Evolutionary conservation across 2,888 invertebrate species (phyloP).

Genomic region (Drosophila meridionalis): DNA sequence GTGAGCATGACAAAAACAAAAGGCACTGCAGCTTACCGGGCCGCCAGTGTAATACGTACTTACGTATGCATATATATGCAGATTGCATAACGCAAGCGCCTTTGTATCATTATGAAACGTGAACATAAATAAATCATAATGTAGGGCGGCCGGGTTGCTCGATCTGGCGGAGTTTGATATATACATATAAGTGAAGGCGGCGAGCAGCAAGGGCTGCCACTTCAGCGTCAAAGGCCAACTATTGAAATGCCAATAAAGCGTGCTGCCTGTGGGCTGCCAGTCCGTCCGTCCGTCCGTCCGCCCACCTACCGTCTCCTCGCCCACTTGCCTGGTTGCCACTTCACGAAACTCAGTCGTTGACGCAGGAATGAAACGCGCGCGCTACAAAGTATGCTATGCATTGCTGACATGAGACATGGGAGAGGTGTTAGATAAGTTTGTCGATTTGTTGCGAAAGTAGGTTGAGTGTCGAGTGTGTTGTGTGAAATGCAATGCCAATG

Average conservation of each 20-base stretch:
- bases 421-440: constrained; percentile 8
- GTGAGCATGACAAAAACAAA: constrained; percentile 58
- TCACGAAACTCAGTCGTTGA: constrained; percentile 37
- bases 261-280: constrained; percentile 44
- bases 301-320: background rate
- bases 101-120: constrained; percentile 76
- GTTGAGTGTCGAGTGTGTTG: background rate
- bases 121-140: constrained; percentile 79
- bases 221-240: constrained; percentile 69
- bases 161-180: constrained; percentile 8
- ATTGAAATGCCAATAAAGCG: constrained; percentile 79
- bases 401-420: constrained; percentile 23
- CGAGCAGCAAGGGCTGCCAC: constrained; percentile 14
- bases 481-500: background rate
- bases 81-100: constrained; percentile 77
- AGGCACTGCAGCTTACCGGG: constrained; percentile 32
- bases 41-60: constrained; percentile 49
- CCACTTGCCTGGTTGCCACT: constrained; percentile 22
- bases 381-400: constrained; percentile 58
- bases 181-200: constrained; percentile 2
- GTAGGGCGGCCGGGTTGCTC: constrained; percentile 13
- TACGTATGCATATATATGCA: constrained; percentile 72
- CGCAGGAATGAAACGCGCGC: constrained; percentile 51
- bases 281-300: background rate
- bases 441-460: background rate